Conservation (phyloP, 2,797 vertebrate species). For the Spea hammondii region DNA sequence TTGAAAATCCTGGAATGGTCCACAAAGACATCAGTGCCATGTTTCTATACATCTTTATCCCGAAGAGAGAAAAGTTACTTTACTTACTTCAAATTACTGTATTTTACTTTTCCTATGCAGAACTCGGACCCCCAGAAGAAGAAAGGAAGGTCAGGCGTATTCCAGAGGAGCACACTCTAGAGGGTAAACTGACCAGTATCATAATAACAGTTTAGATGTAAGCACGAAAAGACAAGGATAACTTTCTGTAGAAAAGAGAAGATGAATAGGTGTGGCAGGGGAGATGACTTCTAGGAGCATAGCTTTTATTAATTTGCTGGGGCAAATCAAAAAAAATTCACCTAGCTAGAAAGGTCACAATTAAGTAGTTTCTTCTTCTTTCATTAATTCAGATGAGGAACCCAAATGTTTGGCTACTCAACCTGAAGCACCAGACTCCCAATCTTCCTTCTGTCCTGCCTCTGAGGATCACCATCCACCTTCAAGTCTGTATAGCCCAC, state of each 20-base stretch:
- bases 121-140: not conserved
- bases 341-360: not conserved
- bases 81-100: no score
- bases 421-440: not conserved
- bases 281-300: no score
- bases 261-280: no score
- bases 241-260: not conserved
- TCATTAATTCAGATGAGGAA: slow-evolving; percentile 34
- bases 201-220: not conserved
- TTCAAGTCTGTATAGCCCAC: slow-evolving; percentile 27
- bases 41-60: no score
- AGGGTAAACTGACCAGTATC: slow-evolving; percentile 8
- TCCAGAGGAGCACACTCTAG: slow-evolving; percentile 18
- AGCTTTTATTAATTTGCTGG: no score
- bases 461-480: slow-evolving; percentile 30
- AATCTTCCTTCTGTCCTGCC: slow-evolving; percentile 57
- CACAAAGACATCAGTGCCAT: no score
- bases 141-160: not conserved
- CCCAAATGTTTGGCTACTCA: slow-evolving; percentile 17
- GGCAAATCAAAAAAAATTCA: no score
- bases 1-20: no score
- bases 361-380: not conserved
- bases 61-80: no score
- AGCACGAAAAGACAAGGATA: not conserved
- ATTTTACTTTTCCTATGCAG: not conserved